Conservation (phyloP, 2,888 invertebrate genomes). For the Adelognathus sp. region DNA sequence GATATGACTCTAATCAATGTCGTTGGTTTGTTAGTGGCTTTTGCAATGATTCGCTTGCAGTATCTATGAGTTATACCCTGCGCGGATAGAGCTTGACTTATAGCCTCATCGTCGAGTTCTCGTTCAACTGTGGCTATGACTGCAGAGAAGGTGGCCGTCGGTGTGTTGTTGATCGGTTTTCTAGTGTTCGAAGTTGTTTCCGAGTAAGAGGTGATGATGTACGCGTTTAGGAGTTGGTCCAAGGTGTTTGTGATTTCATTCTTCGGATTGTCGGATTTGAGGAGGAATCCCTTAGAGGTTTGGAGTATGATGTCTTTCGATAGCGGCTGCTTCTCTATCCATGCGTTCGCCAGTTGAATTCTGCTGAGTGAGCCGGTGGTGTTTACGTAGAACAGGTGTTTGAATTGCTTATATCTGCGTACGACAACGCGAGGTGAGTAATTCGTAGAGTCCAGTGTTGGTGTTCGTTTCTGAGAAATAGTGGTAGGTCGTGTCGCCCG, state of each 20-base stretch:
- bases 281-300: conserved; percentile 1
- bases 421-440: neutral
- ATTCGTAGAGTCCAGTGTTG: neutral
- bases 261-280: neutral
- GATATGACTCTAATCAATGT: conserved; percentile 9
- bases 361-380: neutral
- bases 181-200: neutral
- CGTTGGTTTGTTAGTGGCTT: conserved; percentile 33
- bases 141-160: neutral
- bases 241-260: neutral
- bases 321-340: neutral
- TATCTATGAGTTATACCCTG: neutral
- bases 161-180: neutral
- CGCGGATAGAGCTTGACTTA: neutral
- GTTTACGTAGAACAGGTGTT: neutral
- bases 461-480: neutral
- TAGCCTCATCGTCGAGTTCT: neutral
- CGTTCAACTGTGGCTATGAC: neutral
- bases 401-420: neutral
- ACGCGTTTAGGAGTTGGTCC: neutral
- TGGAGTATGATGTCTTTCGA: neutral
- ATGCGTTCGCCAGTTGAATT: neutral
- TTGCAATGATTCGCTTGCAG: conserved; percentile 7
- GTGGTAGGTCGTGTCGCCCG: neutral
- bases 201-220: neutral